Evolutionary conservation across 2,888 invertebrate genomes (phyloP), one percentile per base, ranked within the genome.

Genomic region (Acrocera orbiculus): DNA sequence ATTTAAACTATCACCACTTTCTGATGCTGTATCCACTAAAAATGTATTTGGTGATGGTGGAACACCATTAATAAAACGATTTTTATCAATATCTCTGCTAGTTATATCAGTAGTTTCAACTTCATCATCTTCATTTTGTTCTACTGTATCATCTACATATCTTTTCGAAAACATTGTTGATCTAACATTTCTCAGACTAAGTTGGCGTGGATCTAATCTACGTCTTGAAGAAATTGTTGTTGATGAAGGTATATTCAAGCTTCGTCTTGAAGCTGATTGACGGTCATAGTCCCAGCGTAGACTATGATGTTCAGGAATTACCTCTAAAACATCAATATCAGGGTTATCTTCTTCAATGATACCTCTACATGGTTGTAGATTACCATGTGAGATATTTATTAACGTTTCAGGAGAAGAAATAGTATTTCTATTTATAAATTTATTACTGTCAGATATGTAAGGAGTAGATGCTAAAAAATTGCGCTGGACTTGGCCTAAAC

Each of bases 211-310:
- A 34, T 44, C 46, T 13, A 47, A 39, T 34, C 48, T 27, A 37
- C 31, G 44, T 28, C 32, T 34, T 31, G 44, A 34, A 27, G 30
- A 41, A 31, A 28, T 32, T 19, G 44, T 40, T 19, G 46, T 44
- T 31, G 46, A 43, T 32, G 48, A 38, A 27, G 49, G 50, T 40
- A 57, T 51, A 42, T 56, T 56, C 32, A 57, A 40, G 27, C 46
- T 49, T 19, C 55, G 54, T 8, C 56, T 49, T 16, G 51, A 49
- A 38, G 58, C 58, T 25, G 9, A 17, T 32, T 11, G 20, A 30
- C 10, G 4, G 11, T 9, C 10, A 16, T 7, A 11, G 5, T 28
- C 13, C 11, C 16, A 28, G 6, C 4, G 5, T 6, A 9, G n/a
- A 11, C 11, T 11, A 23, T 23, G 4, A 23, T 31, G 30, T 9